These are phyloP conservation scores for Sciurus carolinensis DNA, from an alignment of 2,797 vertebrate species.

Conservation along the genomic window DNA sequence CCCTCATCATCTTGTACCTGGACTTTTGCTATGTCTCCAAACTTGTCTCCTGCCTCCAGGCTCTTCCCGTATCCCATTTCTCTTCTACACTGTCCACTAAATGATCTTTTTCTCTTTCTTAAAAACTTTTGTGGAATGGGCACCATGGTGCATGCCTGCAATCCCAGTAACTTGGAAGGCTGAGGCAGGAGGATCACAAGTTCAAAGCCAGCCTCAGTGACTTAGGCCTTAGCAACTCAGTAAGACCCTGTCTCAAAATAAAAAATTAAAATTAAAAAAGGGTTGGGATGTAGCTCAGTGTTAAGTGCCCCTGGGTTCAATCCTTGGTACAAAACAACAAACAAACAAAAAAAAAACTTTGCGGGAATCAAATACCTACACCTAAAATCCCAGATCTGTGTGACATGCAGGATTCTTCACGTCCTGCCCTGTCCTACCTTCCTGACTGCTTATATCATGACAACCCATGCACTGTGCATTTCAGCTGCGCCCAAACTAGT, in stretches of 20 bases:
- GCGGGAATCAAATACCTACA: background rate
- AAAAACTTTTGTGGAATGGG: background rate
- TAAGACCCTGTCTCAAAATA: no score
- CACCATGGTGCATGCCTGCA: no score
- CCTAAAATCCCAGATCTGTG: background rate
- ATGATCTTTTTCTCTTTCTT: slow-evolving; percentile 9
- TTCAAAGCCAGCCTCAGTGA: no score
- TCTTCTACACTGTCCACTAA: background rate
- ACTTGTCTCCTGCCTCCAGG: background rate
- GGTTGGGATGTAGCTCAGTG: no score
- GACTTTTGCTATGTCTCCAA: background rate
- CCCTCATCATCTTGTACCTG: background rate
- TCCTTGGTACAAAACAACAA: no score
- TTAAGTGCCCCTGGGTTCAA: no score
- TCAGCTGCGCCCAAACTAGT: background rate
- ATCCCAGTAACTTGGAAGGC: no score
- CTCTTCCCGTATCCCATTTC: background rate
- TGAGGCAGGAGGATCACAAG: no score
- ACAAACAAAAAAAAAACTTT: background rate
- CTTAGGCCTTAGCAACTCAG: no score
- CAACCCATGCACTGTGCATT: no score
- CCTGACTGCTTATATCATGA: background rate
- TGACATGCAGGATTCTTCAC: background rate
- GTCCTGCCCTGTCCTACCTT: background rate
- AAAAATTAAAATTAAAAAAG: no score